Percentiles rank a stretch among this genome's conserved stretches.
Conservation (phyloP, 2,797 vertebrate species). For the Sebastes jordani region DNA sequence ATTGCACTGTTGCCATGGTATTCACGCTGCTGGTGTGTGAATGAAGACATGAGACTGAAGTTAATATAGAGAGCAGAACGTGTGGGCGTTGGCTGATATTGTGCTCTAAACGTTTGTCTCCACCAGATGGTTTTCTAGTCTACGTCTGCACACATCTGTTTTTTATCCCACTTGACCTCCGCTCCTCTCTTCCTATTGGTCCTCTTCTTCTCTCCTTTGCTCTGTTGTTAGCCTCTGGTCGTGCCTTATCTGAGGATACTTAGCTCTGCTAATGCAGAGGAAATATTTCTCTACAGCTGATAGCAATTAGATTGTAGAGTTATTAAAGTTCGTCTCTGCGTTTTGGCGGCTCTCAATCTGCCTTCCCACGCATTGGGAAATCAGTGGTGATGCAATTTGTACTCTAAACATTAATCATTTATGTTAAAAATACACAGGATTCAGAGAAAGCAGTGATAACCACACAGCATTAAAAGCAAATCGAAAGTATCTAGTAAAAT, state of each 20-base stretch:
- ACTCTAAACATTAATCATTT: background rate
- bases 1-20: background rate
- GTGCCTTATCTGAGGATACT: slow-evolving; percentile 33
- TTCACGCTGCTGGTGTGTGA: background rate
- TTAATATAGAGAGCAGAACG: background rate
- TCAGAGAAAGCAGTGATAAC: background rate
- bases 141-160: slow-evolving; percentile 31
- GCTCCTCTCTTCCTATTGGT: slow-evolving; percentile 16
- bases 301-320: background rate
- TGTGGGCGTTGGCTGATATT: slow-evolving; percentile 30
- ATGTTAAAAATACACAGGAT: background rate
- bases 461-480: background rate
- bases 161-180: slow-evolving; percentile 51
- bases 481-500: background rate
- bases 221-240: background rate
- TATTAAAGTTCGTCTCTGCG: background rate
- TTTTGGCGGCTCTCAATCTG: background rate
- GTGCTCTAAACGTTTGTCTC: slow-evolving; percentile 29
- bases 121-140: slow-evolving; percentile 51
- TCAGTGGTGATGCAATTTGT: background rate
- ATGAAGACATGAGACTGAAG: background rate
- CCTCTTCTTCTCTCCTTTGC: background rate
- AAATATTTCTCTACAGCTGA: slow-evolving; percentile 50
- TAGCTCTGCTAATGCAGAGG: slow-evolving; percentile 8
- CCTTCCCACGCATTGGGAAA: slow-evolving; percentile 2